These are phyloP conservation scores for Leptodactylus fuscus DNA, from an alignment of 2,113 vertebrate genomes.

Conservation along the genomic window DNA sequence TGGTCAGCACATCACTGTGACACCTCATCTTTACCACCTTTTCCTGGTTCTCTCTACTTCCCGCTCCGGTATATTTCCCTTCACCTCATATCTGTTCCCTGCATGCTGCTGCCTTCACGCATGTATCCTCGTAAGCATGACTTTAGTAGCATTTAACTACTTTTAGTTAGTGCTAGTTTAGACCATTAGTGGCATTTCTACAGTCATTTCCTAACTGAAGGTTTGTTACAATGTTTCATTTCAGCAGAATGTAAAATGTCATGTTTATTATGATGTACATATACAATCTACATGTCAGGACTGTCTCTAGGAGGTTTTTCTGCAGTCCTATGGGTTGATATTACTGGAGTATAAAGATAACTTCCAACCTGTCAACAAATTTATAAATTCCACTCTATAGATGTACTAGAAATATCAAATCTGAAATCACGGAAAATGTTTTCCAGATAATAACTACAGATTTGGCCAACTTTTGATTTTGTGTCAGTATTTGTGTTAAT, in stretches of 20 bases:
- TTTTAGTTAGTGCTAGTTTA: slow-evolving; percentile 3
- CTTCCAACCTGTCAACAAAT: neutral
- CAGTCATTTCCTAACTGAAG: neutral
- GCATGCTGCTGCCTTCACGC: slow-evolving; percentile 3
- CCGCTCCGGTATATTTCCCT: neutral
- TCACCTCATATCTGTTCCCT: slow-evolving; percentile 56
- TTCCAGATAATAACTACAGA: neutral
- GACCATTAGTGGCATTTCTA: slow-evolving; percentile 13
- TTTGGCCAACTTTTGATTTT: no score
- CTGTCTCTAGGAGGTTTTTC: neutral
- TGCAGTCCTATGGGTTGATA: neutral
- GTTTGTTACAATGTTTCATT: neutral
- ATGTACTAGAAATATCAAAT: neutral
- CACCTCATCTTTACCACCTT: slow-evolving; percentile 57
- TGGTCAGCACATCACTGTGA: neutral
- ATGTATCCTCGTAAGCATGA: slow-evolving; percentile 22
- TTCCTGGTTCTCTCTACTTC: slow-evolving; percentile 55
- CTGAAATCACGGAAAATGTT: neutral
- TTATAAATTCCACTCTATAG: neutral
- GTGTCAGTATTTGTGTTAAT: no score
- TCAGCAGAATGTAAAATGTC: neutral
- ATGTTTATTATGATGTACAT: neutral
- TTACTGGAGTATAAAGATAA: neutral
- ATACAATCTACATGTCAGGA: neutral
- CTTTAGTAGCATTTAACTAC: neutral